Conservation (phyloP, 2,113 vertebrate genomes). For the Elaphurus davidianus region DNA sequence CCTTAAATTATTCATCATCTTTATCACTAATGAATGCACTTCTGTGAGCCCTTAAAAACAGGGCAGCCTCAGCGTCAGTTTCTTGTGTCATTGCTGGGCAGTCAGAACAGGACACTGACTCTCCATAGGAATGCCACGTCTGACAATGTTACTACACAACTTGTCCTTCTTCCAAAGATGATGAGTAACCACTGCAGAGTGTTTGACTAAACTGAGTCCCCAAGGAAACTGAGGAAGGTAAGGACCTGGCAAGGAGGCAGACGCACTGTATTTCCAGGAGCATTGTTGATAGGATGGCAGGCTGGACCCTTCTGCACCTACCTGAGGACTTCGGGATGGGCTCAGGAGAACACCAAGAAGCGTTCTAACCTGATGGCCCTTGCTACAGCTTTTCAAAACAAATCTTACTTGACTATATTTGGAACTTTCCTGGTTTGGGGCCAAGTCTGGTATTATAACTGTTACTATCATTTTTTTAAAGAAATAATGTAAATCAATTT, state of each 20-base stretch:
- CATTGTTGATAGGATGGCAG: neutral
- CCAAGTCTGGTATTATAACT: neutral
- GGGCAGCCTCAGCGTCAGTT: constrained; percentile 27
- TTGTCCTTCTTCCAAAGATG: constrained; percentile 25
- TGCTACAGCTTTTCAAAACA: neutral
- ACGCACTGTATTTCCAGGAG: neutral
- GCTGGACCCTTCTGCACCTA: neutral
- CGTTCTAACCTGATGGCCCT: neutral
- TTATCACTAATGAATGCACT: constrained; percentile 83
- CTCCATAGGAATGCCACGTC: constrained; percentile 11
- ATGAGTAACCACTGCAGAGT: neutral
- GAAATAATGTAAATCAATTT: neutral
- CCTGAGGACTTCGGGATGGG: neutral
- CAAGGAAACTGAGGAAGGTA: constrained; percentile 72
- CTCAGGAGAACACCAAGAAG: neutral
- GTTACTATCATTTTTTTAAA: neutral
- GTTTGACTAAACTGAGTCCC: constrained; percentile 3
- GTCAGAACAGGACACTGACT: neutral
- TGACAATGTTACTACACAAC: constrained; percentile 39
- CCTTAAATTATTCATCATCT: constrained; percentile 82
- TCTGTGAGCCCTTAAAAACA: constrained; percentile 56
- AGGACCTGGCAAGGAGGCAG: neutral
- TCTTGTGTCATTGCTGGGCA: constrained; percentile 15
- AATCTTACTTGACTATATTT: neutral
- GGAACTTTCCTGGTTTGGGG: neutral